A percentile compares a stretch with the other conserved stretches of the same genome.
phyloP scores from a whole-genome alignment of 2,888 invertebrate species.

The Caenorhabditis sulstoni region DNA sequence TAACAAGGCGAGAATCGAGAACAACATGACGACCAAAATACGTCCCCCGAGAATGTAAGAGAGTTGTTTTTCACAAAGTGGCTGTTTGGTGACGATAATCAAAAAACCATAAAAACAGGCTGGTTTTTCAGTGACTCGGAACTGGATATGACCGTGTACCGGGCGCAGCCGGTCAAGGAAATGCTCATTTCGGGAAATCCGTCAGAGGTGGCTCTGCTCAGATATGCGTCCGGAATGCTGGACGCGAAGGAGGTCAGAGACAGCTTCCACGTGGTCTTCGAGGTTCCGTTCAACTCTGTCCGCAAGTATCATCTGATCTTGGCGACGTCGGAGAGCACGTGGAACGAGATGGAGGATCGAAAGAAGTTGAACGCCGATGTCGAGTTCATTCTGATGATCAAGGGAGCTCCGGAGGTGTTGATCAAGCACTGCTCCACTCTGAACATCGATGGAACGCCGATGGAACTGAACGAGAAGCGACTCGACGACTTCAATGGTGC shows the following conservation, averaged over 20 bases:
- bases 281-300: conserved; percentile 75
- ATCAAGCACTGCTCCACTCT: conserved; percentile 68
- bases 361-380: conserved; percentile 43
- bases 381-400: conserved; percentile 69
- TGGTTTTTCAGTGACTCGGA: conserved; percentile 58
- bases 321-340: conserved; percentile 43
- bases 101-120: background rate
- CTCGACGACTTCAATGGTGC: conserved; percentile 66
- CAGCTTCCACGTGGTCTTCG: conserved; percentile 68
- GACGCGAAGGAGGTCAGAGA: conserved; percentile 59
- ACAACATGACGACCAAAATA: conserved; percentile 48
- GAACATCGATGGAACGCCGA: conserved; percentile 51
- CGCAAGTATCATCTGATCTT: conserved; percentile 74
- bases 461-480: conserved; percentile 48
- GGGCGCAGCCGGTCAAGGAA: conserved; percentile 55
- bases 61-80: conserved; percentile 14
- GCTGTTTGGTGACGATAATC: too few relatives aligned
- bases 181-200: conserved; percentile 65
- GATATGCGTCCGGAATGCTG: conserved; percentile 63
- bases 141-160: conserved; percentile 58
- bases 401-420: conserved; percentile 75
- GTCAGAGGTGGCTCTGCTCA: conserved; percentile 67
- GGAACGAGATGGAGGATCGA: conserved; percentile 41
- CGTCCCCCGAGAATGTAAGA: conserved; percentile 56
- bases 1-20: conserved; percentile 68